phyloP scores from a whole-genome alignment of 2,888 invertebrate species.

The Melipona bicolor region DNA sequence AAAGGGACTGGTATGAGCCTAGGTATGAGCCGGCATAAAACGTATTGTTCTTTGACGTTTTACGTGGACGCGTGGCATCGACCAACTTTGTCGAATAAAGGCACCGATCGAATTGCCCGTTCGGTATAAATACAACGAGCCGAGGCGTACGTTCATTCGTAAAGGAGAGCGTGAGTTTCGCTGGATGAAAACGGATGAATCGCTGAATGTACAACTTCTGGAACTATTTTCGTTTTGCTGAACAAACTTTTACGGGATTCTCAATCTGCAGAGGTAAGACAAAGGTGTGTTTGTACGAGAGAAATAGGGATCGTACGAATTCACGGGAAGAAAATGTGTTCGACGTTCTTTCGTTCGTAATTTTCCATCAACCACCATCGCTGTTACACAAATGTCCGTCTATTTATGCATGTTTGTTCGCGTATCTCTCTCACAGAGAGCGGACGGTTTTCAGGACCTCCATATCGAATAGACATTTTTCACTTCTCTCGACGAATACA shows the following conservation, averaged over 20 bases:
- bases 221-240: background rate
- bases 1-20: background rate
- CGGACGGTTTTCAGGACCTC: too few species aligned
- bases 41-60: conserved; percentile 20
- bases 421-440: background rate
- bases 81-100: background rate
- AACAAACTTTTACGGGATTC: background rate
- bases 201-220: background rate
- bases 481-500: too few species aligned
- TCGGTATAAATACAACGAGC: background rate
- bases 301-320: background rate
- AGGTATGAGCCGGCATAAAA: background rate
- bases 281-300: background rate
- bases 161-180: background rate
- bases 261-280: background rate
- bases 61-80: background rate
- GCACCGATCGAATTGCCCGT: conserved; percentile 1
- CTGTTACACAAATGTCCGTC: background rate
- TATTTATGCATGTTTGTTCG: background rate
- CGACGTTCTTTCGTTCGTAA: conserved; percentile 40
- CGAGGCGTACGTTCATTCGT: background rate
- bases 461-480: too few species aligned
- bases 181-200: background rate
- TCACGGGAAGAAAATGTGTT: too few species aligned
- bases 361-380: conserved; percentile 35